Evolutionary conservation across 2,113 vertebrate genomes (phyloP), one percentile per base, ranked within the genome.

Genomic region (Anhinga anhinga): DNA sequence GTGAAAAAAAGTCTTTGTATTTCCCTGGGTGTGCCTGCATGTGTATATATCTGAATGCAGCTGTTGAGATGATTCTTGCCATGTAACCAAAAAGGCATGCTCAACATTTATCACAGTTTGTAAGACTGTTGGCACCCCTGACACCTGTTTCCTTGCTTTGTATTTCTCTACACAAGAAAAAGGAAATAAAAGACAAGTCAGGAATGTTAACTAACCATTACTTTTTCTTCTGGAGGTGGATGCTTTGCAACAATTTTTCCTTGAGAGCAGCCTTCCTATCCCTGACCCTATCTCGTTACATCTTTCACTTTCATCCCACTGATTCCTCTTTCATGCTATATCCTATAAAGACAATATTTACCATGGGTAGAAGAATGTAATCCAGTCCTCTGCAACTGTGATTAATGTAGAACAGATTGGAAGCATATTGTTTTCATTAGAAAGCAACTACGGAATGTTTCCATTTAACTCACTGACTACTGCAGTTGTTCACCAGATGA

Each of bases 351-450:
- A 29, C 19, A 62, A 49, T 82, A 74, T 67, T 83, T 90, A 30
- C 79, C 30, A 22, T 63, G 73, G 59, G 69, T 27, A 71, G 59
- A 52, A 32, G 76, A 32, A 59, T 15, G 29, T 86, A 84, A 81
- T 86, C 86, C 69, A 92, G 55, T 32, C 42, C 30, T 91, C 63
- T 86, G 72, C 47, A 78, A 71, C 29, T 15, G 26, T 88, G 63
- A 94, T 92, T 74, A 86, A 71, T 63, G 55, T 44, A 74, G 89
- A 86, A 74, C 73, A 93, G 72, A 65, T 74, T 82, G 69, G 19
- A 89, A 93, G 77, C 36, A 71, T 86, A 34, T 85, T 85, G 71
- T 88, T 94, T 93, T 66, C 62, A 66, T 92, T 91, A 94, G 86
- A 86, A 73, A 92, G 20, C 66, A 86, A 44, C 67, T 44, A 52